Evolutionary conservation across 2,888 invertebrate genomes (phyloP).

Genomic region (Neoscelio sp.): DNA sequence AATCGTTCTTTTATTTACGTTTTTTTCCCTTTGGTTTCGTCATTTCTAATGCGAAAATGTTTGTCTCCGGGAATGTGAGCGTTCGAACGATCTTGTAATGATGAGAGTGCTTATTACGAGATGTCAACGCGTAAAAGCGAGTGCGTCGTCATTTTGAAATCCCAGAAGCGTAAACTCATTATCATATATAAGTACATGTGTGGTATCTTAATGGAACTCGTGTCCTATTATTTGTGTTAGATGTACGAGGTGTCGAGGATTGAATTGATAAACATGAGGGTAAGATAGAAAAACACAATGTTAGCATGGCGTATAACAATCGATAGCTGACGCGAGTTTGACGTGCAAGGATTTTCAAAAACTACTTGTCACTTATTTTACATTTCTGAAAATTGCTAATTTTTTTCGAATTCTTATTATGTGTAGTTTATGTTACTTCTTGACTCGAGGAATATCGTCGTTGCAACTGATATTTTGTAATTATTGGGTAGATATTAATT

Average conservation of each 20-base stretch:
- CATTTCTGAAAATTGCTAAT: no score
- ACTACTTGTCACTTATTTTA: no score
- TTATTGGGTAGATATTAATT: no score
- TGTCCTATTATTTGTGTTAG: constrained; percentile 60
- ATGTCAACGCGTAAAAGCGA: constrained; percentile 53
- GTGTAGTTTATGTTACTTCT: no score
- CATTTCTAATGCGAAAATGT: constrained; percentile 36
- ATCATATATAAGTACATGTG: constrained; percentile 60
- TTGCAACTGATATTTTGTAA: no score
- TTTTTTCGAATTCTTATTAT: no score
- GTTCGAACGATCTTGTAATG: constrained; percentile 25
- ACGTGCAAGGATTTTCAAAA: constrained; percentile 28
- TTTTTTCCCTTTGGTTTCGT: constrained; percentile 26
- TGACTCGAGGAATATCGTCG: no score
- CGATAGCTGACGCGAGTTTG: constrained; percentile 37
- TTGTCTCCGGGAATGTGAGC: constrained; percentile 14
- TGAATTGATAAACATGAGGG: constrained; percentile 51
- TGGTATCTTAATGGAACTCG: constrained; percentile 61
- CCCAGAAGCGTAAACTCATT: constrained; percentile 58
- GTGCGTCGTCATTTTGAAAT: constrained; percentile 57
- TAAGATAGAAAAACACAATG: constrained; percentile 46
- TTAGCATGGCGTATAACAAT: constrained; percentile 42
- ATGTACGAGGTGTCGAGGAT: constrained; percentile 56
- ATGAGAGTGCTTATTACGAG: constrained; percentile 56
- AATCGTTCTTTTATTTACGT: not conserved